Base-by-base conservation (phyloP, 2,888 invertebrate species). In the Anagyrus pseudococci region DNA sequence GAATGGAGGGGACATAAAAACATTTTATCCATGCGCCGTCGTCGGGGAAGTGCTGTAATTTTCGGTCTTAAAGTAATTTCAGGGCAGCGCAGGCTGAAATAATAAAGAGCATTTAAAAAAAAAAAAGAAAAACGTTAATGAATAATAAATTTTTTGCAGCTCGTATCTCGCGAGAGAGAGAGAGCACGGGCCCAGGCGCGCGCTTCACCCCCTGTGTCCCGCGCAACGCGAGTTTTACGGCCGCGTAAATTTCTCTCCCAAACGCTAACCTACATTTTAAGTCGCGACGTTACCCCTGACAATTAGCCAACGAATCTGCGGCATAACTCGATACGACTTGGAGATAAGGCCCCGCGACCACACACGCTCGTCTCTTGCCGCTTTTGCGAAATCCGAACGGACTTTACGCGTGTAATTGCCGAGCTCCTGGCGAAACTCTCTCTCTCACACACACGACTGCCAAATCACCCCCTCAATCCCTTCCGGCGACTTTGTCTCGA, bases 51-150 rank as follows among this genome's bases (percentile, higher is more conserved):
- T n/a, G n/a, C n/a, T n/a, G n/a, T n/a, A n/a, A n/a, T n/a, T n/a
- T n/a, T n/a, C n/a, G n/a, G n/a, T n/a, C n/a, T n/a, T n/a, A n/a
- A n/a, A n/a, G n/a, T n/a, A n/a, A n/a, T n/a, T n/a, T n/a, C n/a
- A n/a, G n/a, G n/a, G n/a, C n/a, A n/a, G n/a, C n/a, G n/a, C n/a
- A n/a, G n/a, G n/a, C n/a, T n/a, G n/a, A n/a, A n/a, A n/a, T n/a
- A n/a, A n/a, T n/a, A n/a, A n/a, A n/a, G 59, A 59, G 59, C 59
- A 47, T 52, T 64, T 64, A 49, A 56, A n/a, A n/a, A n/a, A n/a
- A n/a, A n/a, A n/a, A n/a, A n/a, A n/a, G n/a, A n/a, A n/a, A n/a
- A 59, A 50, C 59, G 56, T 64, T 59, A 59, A 59, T 50, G 59
- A 64, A 64, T 56, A 33, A 58, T 63, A 58, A 58, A 59, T 58